Evolutionary conservation across 2,113 vertebrate genomes (phyloP), one percentile per base, ranked within the genome.

Genomic region (Cacatua alba): DNA sequence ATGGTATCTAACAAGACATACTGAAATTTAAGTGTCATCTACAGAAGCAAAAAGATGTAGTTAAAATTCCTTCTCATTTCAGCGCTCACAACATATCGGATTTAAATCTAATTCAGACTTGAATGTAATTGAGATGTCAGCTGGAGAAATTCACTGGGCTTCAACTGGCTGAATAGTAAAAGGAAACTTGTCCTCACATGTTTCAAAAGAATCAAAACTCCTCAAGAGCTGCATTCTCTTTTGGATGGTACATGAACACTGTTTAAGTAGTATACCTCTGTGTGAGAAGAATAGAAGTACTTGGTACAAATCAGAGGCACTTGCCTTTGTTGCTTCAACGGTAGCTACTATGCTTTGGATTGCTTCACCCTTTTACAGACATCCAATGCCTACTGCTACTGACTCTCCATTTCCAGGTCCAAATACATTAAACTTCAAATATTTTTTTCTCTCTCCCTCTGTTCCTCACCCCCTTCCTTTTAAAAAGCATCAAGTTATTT

Each of bases 261-360:
- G 1, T 10, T 51, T 79, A 57, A 62, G 46, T 35, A 65, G 33
- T 48, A 48, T 5, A 89, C 49, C 51, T 79, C 82, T 39, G 11
- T 43, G 39, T 67, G 48, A 68, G 68, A 84, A 93, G 37, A 92
- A 80, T 37, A 94, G 68, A 86, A 80, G 80, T 64, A 59, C 82
- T 94, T 95, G 91, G 93, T 95, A 97, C 71, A 92, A 63, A 96
- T 82, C 86, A 20, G 63, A 97, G 90, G 87, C 94, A 97, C 96
- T 96, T 97, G 87, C 33, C 48, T 83, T 95, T 62, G 94, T 96
- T 95, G 93, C 81, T 90, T 94, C 81, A 86, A 86, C 23, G 84
- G 96, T 91, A 96, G 97, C 92, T 92, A 63, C 31, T 11, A 3
- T 10, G 20, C 63, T 77, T 92, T 57, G 72, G 82, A 83, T 18